Evolutionary conservation across 2,797 vertebrate genomes (phyloP), one percentile per base, ranked within the genome.

Genomic region (Tachyglossus aculeatus): DNA sequence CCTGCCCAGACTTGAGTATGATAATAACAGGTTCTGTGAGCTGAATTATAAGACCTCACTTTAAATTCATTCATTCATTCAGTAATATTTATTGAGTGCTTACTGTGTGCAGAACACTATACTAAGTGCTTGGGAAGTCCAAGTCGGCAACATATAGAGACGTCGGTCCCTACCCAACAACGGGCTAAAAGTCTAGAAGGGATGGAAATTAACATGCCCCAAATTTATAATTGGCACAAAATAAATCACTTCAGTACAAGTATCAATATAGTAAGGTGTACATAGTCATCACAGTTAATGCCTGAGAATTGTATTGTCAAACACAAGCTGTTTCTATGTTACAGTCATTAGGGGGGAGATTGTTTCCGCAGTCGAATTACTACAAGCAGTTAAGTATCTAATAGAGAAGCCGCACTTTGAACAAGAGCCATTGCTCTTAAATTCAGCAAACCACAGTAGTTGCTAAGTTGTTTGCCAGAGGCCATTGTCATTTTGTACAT

Each of bases 351-450:
- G 14, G 54, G 27, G 47, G 66, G 24, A 9, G 64, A 58, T 39
- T 2, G 2, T 54, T 72, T 76, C 18, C 7, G 22, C 41, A 54
- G 43, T 7, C 66, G 4, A 62, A 64, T 12, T 34, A 22, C 77
- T 76, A 51, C 13, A 71, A 81, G 34, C 37, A 59, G 44, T 61
- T 55, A 61, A 77, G 27, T 11, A 3, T 67, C 61, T 80, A 72
- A 78, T 25, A 72, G 38, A 57, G 25, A 73, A 19, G 10, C 3
- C 59, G 3, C 16, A 55, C 4, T 51, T 72, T 61, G 19, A 71
- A 44, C 32, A 72, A 60, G 21, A 81, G 15, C 7, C 6, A 18
- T 24, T 36, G 19, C 36, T 75, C 79, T 73, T 82, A 80, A 86
- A 63, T 48, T 61, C 40, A 13, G 4, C 9, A 65, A 53, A 45